A percentile compares a stretch with the other conserved stretches of the same genome.
phyloP scores from a whole-genome alignment of 2,113 vertebrate species.

The Bostrychus sinensis region DNA sequence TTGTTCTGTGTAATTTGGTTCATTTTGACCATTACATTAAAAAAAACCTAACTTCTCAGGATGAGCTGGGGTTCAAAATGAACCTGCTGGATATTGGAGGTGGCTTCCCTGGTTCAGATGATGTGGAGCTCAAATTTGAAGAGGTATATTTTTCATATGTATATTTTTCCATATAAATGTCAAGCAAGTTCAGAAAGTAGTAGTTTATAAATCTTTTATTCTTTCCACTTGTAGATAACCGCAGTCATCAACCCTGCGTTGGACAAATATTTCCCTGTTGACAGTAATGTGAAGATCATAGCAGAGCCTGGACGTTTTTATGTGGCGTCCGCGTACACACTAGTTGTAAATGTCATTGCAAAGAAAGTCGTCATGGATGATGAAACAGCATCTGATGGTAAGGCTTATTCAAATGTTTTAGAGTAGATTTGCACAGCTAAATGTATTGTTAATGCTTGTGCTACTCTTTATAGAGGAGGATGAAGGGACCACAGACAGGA shows the following conservation, averaged over 20 bases:
- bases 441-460: not conserved
- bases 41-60: slow-evolving; percentile 63
- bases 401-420: not conserved
- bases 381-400: slow-evolving; percentile 85
- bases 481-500: slow-evolving; percentile 84
- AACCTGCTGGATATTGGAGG: slow-evolving; percentile 94
- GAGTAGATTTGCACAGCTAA: not conserved
- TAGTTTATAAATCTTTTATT: not conserved
- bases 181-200: not conserved
- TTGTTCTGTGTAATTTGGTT: not conserved
- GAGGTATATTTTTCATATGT: slow-evolving; percentile 80
- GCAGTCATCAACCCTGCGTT: slow-evolving; percentile 90
- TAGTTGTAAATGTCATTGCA: slow-evolving; percentile 96
- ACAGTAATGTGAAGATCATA: slow-evolving; percentile 87
- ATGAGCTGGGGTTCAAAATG: slow-evolving; percentile 92
- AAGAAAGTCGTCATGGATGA: slow-evolving; percentile 93
- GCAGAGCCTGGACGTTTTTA: slow-evolving; percentile 96
- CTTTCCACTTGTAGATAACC: slow-evolving; percentile 80
- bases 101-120: slow-evolving; percentile 97
- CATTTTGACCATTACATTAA: not conserved
- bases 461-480: slow-evolving; percentile 83
- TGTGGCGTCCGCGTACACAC: slow-evolving; percentile 92
- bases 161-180: no score
- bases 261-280: slow-evolving; percentile 93
- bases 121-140: slow-evolving; percentile 94